Base-by-base conservation (phyloP, 64 coral and sea anemone species). In the Anthopleura sola region DNA sequence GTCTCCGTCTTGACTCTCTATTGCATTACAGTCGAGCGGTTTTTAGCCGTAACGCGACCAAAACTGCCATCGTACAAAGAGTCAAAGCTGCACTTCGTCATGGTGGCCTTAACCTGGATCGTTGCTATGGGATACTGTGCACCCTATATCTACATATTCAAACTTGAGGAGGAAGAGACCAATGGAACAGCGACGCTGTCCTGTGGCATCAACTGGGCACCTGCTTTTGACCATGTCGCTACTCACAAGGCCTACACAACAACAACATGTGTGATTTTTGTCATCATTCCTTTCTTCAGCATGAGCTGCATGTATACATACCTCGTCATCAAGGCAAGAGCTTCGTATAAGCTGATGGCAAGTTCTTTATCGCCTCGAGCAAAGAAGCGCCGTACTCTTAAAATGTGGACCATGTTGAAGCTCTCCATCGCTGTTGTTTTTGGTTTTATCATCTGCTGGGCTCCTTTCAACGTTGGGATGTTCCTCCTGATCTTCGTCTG, bases 381-480 rank as follows among this genome's bases (percentile, higher is more conserved):
- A 53, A 55, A 58, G n/a, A 38, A 46, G 18, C 76, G 50, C 4
- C 44, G 82, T 24, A 8, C 19, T 20, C 1, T 83, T 1, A 53
- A 49, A 20, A 83, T 60, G 55, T 49, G 24, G 29, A 83, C 48
- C 7, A 4, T 83, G 3, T 33, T 83, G n/a, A 83, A 83, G 24
- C 19, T 83, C 5, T 56, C 82, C 19, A 58, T 83, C 6, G 55
- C 82, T 83, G 82, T 83, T 19, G 51, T 83, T 20, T 26, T 83
- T 37, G 82, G 48, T 6, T 83, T 83, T 83, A 21, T 18, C 18
- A n/a, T 83, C 23, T 83, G 82, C 34, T 83, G 82, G 82, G 82
- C 36, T 54, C 82, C 82, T 1, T 83, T 10, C 20, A 83, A 57
- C 29, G 55, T 83, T 58, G 82, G 24, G 12, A 6, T 83, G 82